Percentiles rank a stretch among this genome's conserved stretches.
These are phyloP conservation scores for Gallinago media DNA, from an alignment of 2,113 vertebrate species.

Conservation along the genomic window DNA sequence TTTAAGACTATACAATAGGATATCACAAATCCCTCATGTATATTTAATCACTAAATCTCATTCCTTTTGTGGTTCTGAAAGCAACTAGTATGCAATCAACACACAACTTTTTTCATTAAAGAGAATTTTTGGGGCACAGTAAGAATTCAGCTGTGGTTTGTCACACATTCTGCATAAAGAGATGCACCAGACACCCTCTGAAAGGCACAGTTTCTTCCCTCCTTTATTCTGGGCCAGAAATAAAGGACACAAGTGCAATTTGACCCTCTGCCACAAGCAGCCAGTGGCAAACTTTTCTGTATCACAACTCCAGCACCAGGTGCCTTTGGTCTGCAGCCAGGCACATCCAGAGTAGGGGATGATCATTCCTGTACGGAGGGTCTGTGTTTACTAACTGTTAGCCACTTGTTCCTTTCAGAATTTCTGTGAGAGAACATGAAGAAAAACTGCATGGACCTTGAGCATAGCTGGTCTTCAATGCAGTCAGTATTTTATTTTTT, in stretches of 20 bases:
- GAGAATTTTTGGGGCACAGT: background rate
- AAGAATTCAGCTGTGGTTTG: background rate
- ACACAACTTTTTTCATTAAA: background rate
- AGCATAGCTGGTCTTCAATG: background rate
- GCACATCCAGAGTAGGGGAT: background rate
- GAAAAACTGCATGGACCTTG: background rate
- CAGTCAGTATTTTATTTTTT: background rate
- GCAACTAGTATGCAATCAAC: background rate
- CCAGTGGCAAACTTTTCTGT: accelerated
- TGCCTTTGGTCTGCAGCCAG: background rate
- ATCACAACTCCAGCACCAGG: background rate
- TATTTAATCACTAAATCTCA: background rate
- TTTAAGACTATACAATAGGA: background rate
- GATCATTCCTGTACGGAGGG: background rate
- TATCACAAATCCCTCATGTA: background rate
- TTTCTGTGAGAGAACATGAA: background rate
- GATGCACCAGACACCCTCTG: background rate
- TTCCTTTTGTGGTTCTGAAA: background rate
- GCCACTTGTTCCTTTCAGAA: background rate
- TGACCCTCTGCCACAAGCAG: background rate
- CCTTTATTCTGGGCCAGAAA: background rate
- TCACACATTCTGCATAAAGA: background rate
- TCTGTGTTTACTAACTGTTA: background rate
- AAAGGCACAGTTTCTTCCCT: background rate
- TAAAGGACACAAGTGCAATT: background rate